Evolutionary conservation across 2,113 vertebrate species (phyloP), one percentile per base, ranked within the genome.

Genomic region (Sturnira hondurensis): DNA sequence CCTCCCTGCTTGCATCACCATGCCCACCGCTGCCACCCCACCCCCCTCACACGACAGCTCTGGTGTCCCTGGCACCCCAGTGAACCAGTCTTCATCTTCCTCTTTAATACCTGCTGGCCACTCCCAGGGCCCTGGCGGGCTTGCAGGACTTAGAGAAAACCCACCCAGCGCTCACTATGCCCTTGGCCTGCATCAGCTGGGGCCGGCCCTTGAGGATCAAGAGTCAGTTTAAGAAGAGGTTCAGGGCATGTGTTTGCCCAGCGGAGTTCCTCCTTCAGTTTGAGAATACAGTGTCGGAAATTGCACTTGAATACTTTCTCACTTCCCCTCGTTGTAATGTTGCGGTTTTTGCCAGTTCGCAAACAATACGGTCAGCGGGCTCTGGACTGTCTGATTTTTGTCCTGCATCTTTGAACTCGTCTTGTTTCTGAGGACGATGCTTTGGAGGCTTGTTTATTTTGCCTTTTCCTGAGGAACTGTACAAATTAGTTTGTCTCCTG

Each of bases 101-200:
- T 22, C 38, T 41, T 20, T 43, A 7, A 0, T 4, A 24, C 65
- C 83, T 68, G 70, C 41, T 13, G 50, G 10, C 73, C 7, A 22
- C 24, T 10, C 65, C n/a, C 50, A n/a, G 81, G 45, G 11, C 70
- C 26, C 89, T 50, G 28, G 71, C 33, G 61, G 89, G 13, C 80
- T 95, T 88, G 52, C 70, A 2, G 6, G 74, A 76, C n/a, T 93
- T 28, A 76, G 36, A 41, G 56, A n/a, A 93, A 78, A 74, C 3
- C 2, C 20, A 43, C 1, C 22, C 4, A 3, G 24, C 38, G 65
- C 87, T 58, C 3, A 38, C 58, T 17, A 24, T 0, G 7, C 52
- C 54, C 54, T 20, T 8, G 4, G 54, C n/a, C 36, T 2, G 17
- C 1, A 3, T 3, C 8, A 5, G 20, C 2, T 47, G 41, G 54